Conservation (phyloP, 2,888 invertebrate species). For the Dichetophora obliterata region DNA sequence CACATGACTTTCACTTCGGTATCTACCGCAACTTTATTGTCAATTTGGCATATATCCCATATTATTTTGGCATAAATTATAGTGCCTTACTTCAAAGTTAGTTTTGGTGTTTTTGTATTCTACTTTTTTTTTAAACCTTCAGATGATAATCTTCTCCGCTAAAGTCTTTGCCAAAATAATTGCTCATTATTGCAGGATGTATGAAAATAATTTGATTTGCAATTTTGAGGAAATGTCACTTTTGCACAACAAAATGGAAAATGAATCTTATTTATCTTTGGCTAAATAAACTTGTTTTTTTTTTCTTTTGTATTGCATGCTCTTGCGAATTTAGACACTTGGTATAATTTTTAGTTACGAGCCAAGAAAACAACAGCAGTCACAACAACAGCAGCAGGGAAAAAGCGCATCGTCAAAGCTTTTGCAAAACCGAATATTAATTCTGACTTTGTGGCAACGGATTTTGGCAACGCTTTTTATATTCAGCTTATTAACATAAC, state of each 20-base stretch:
- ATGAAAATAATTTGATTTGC: not conserved
- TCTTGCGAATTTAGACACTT: not conserved
- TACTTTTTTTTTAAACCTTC: too few relatives aligned
- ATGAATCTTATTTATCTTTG: slow-evolving; percentile 27
- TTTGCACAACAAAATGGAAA: slow-evolving; percentile 10
- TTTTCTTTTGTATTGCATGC: not conserved
- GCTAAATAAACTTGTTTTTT: not conserved
- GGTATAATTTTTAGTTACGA: slow-evolving; percentile 24
- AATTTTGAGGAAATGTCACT: slow-evolving; percentile 19
- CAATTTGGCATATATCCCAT: not conserved
- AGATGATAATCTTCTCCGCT: too few relatives aligned
- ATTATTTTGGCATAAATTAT: too few relatives aligned
- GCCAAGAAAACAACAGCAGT: not conserved
- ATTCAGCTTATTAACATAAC: slow-evolving; percentile 34
- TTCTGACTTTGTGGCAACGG: not conserved
- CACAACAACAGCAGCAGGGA: not conserved
- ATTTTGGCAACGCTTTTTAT: slow-evolving; percentile 24
- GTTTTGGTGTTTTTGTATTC: too few relatives aligned
- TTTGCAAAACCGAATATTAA: slow-evolving; percentile 12
- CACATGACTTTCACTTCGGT: slow-evolving; percentile 13
- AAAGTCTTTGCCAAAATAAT: too few relatives aligned
- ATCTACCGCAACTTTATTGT: not conserved
- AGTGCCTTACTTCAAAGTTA: too few relatives aligned
- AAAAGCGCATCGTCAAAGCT: not conserved
- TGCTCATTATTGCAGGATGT: not conserved